Conservation (phyloP, 1,140 invertebrate species). For the Aphelenchoides avenae region DNA sequence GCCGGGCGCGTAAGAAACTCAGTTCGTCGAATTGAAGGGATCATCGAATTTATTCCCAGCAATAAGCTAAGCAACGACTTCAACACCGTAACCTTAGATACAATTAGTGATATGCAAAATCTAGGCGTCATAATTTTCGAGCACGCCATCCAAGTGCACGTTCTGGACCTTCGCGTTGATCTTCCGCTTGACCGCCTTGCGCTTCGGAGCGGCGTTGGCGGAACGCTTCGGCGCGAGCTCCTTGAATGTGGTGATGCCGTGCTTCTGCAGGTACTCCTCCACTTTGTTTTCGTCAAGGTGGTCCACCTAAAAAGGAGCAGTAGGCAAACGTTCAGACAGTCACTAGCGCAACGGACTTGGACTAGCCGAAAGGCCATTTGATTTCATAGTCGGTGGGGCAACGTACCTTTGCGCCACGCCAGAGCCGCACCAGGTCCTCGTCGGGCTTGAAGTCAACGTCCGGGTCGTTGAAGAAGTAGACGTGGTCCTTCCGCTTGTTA, state of each 20-base stretch:
- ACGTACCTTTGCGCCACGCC: slow-evolving; percentile 85
- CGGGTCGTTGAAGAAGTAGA: slow-evolving; percentile 85
- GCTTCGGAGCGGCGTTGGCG: slow-evolving; percentile 32
- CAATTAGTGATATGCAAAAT: too few relatives aligned
- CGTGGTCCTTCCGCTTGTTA: slow-evolving; percentile 90
- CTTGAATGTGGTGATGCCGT: slow-evolving; percentile 70
- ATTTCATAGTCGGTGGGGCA: too few relatives aligned
- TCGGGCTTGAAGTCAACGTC: slow-evolving; percentile 79
- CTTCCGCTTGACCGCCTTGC: slow-evolving; percentile 63
- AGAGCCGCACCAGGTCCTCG: slow-evolving; percentile 87
- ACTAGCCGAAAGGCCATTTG: too few relatives aligned
- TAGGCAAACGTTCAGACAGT: too few relatives aligned
- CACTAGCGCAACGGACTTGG: too few relatives aligned
- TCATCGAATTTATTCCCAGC: too few relatives aligned
- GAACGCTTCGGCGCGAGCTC: slow-evolving; percentile 47
- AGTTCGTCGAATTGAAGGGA: too few relatives aligned
- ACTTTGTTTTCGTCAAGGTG: slow-evolving; percentile 97
- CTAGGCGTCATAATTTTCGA: slow-evolving; percentile 65
- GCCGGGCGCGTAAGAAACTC: too few relatives aligned
- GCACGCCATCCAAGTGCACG: slow-evolving; percentile 66
- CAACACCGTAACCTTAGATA: too few relatives aligned
- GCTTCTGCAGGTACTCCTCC: slow-evolving; percentile 94
- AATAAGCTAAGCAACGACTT: too few relatives aligned
- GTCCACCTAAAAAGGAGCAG: too few relatives aligned
- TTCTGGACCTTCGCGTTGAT: slow-evolving; percentile 65